These are phyloP conservation scores for Cyclopterus lumpus DNA, from an alignment of 2,797 vertebrate species.

Conservation along the genomic window DNA sequence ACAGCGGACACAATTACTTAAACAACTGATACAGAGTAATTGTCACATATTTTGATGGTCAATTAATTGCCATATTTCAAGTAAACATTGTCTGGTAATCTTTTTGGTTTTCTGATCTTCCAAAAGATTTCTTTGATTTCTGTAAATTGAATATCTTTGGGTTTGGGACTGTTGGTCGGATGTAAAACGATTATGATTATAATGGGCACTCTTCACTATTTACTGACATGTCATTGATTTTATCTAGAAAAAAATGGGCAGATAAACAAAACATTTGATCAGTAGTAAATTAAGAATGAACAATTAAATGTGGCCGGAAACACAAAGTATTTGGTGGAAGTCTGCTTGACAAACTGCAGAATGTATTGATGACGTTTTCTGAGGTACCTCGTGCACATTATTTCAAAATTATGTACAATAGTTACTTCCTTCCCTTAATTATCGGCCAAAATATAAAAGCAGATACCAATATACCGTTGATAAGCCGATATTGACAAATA, in stretches of 20 bases:
- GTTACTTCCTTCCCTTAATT: not conserved
- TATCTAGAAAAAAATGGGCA: not conserved
- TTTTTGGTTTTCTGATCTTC: not conserved
- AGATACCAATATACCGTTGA: not conserved
- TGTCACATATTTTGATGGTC: conserved; percentile 16
- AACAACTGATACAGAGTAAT: not conserved
- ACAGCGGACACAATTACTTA: not conserved
- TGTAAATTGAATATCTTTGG: not conserved
- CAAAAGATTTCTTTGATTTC: not conserved
- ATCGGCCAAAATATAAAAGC: not conserved
- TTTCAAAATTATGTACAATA: not conserved
- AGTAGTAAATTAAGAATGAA: not conserved
- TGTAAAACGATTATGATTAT: not conserved
- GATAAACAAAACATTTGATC: not conserved
- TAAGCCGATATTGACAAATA: not conserved
- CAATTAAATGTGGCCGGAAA: not conserved
- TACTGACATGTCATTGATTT: not conserved
- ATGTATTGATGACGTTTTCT: not conserved
- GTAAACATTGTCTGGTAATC: not conserved
- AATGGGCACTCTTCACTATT: not conserved
- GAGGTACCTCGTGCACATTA: not conserved
- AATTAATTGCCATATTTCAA: not conserved
- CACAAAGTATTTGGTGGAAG: not conserved
- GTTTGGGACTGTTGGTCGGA: not conserved
- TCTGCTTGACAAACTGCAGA: not conserved